Base-by-base conservation (phyloP, 2,797 vertebrate genomes). In the Chromobotia macracanthus region DNA sequence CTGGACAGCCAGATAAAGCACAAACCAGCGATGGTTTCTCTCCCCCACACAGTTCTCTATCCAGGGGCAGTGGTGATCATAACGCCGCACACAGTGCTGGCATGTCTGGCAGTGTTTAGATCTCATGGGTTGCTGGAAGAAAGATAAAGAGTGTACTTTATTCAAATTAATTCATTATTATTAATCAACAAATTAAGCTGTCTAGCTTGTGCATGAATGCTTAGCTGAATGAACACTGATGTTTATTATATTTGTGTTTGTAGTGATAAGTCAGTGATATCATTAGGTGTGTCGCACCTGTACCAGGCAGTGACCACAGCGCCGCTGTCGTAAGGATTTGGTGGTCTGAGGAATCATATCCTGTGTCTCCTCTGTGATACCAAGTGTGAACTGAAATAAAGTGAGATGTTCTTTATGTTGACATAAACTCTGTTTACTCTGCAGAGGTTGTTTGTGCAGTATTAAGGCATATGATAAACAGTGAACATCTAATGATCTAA, bases 51-150 rank as follows among this genome's bases (percentile, higher is more conserved):
- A 99, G 92, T 98, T 99, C 90, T 96, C 95, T 1, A 98, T 96
- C 97, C 97, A 98, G 72, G 97, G 97, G 74, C 97, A 99, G 90
- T 99, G 97, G 72, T 99, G 97, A 90, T 99, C 97, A 0, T 95
- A 99, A 15, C 97, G 95, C 3, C 95, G 95, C 1, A 99, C 95
- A 0, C 97, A 98, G 88, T 92, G 96, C 51, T 90, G 94, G 86
- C 97, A 99, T 0, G 93, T 92, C 80, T 92, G 95, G 86, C 97
- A 99, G 88, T 99, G 97, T 84, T 92, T 95, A 28, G 97, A 95
- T 78, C 97, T 91, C 94, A 99, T 95, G 35, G 97, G 97, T 87
- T 97, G 96, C 97, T 84, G 89, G 74, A 48, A 53, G 48, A 80
- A 60, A 28, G 16, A 70, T 3, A 19, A 48, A 21, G 5, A 31